phyloP scores from a whole-genome alignment of 64 coral and sea anemone species.

The Pocillopora damicornis region DNA sequence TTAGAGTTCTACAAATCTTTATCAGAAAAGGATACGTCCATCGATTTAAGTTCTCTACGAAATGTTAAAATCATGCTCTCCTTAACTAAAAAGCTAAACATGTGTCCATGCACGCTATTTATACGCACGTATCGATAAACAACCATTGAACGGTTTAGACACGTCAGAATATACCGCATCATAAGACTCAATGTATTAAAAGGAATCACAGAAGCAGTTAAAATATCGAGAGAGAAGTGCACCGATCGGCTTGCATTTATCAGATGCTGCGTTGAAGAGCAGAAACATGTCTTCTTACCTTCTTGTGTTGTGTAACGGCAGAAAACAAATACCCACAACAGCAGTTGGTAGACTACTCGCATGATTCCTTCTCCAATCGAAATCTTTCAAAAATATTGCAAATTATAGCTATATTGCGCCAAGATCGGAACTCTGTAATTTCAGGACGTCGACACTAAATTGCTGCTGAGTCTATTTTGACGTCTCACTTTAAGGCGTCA shows the following conservation, averaged over 20 bases:
- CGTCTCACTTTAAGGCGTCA: background rate
- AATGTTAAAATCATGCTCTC: too few relatives aligned
- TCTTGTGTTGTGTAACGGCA: conserved; percentile 3
- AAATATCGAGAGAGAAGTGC: background rate
- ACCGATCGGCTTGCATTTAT: background rate
- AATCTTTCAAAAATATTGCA: background rate
- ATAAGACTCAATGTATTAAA: too few relatives aligned
- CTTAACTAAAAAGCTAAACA: too few relatives aligned
- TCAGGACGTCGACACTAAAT: background rate
- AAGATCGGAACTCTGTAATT: background rate
- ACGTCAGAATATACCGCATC: too few relatives aligned
- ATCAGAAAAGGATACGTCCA: too few relatives aligned
- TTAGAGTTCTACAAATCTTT: background rate
- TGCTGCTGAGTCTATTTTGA: background rate
- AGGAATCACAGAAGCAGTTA: too few relatives aligned
- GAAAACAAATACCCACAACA: background rate
- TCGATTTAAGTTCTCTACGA: too few relatives aligned
- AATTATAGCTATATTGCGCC: background rate
- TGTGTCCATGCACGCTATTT: too few relatives aligned
- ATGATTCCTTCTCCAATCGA: background rate
- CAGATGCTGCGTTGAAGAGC: background rate
- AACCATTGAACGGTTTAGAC: too few relatives aligned
- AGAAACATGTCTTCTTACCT: background rate
- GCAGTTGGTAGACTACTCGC: background rate
- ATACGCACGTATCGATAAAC: too few relatives aligned